These are phyloP conservation scores for Aegotheles bennettii DNA, from an alignment of 2,113 vertebrate genomes.

Conservation along the genomic window DNA sequence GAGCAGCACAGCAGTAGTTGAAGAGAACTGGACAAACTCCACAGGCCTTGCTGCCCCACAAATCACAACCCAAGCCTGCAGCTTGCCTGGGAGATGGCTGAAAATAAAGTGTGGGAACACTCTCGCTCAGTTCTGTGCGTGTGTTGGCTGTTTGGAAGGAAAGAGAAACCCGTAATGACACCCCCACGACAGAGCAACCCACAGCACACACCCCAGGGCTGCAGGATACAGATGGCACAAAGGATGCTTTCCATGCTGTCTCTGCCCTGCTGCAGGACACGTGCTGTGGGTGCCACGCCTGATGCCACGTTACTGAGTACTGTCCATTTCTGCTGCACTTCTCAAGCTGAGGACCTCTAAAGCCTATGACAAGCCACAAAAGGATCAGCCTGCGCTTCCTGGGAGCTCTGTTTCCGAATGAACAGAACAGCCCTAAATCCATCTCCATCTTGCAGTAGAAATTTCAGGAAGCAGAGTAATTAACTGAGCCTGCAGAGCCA, in stretches of 20 bases:
- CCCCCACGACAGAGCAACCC: not conserved
- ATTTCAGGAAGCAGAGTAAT: not conserved
- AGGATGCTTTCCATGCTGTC: not conserved
- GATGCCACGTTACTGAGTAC: rapidly evolving
- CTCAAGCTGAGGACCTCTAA: not conserved
- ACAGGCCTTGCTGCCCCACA: constrained; percentile 17
- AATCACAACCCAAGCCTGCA: constrained; percentile 1
- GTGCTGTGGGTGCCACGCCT: rapidly evolving
- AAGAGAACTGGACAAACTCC: not conserved
- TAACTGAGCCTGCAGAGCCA: not conserved
- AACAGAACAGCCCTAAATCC: not conserved
- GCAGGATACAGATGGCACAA: not conserved
- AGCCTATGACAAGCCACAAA: not conserved
- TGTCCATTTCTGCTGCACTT: not conserved
- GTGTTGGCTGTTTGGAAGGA: not conserved
- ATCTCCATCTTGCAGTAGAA: not conserved
- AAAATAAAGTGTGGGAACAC: not conserved
- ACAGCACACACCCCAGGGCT: not conserved
- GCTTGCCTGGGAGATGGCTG: not conserved
- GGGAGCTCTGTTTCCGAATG: not conserved
- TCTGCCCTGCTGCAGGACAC: not conserved
- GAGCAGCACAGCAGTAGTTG: not conserved
- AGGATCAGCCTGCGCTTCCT: not conserved
- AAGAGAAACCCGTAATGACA: not conserved
- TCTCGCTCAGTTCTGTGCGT: not conserved